A percentile compares a stretch with the other conserved stretches of the same genome.
These are phyloP conservation scores for Eulemur rufifrons DNA, from an alignment of 2,113 vertebrate species.

Conservation along the genomic window DNA sequence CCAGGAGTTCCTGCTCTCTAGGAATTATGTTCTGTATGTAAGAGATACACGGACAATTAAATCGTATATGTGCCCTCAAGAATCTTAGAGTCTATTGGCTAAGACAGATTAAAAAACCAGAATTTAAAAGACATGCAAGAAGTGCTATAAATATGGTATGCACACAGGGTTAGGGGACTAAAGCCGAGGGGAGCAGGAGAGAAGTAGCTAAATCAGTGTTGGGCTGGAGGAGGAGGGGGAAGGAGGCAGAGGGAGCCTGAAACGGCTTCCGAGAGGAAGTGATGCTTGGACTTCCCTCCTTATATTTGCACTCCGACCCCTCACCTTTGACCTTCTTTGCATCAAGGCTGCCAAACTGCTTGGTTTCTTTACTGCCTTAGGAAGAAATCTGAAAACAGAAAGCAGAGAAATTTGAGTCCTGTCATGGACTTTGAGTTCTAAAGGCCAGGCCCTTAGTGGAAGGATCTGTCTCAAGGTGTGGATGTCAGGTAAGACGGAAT, in stretches of 20 bases:
- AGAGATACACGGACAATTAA: not conserved
- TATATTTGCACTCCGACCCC: not conserved
- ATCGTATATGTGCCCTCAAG: not conserved
- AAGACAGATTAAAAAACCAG: not conserved
- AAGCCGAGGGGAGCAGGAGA: not conserved
- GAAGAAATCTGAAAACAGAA: not conserved
- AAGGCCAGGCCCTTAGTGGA: not conserved
- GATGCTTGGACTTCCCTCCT: not conserved
- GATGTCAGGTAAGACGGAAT: not conserved
- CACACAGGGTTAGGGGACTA: not conserved
- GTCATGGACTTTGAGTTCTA: not conserved
- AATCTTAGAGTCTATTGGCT: not conserved
- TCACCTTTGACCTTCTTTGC: not conserved
- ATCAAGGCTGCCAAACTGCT: not conserved
- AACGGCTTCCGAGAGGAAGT: not conserved
- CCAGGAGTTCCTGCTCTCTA: not conserved
- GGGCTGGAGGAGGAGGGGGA: not conserved
- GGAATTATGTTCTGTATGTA: not conserved
- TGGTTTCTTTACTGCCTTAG: not conserved
- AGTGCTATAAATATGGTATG: not conserved
- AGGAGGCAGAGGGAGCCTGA: not conserved
- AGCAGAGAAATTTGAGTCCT: not conserved
- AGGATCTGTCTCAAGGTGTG: not conserved
- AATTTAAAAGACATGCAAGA: not conserved
- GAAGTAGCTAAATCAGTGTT: not conserved